A percentile compares a stretch with the other conserved stretches of the same genome.
Evolutionary conservation across 1,140 invertebrate species (phyloP).

Genomic region (Drosophila pachea): DNA sequence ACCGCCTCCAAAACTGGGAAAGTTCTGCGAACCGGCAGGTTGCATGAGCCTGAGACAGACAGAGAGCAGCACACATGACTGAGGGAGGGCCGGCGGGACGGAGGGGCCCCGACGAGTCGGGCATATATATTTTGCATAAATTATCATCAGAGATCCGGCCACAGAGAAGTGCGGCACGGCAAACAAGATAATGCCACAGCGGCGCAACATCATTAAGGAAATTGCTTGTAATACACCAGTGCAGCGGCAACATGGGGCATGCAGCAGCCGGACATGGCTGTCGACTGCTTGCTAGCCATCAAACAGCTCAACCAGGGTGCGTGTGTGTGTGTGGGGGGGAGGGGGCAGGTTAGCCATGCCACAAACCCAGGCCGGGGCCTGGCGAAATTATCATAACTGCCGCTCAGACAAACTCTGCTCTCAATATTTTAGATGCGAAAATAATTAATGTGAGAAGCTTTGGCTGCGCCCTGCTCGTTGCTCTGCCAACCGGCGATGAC

Average conservation of each 20-base stretch:
- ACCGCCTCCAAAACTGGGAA: slow-evolving; percentile 49
- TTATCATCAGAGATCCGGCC: slow-evolving; percentile 54
- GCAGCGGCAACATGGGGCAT: slow-evolving; percentile 56
- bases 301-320: neutral
- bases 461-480: slow-evolving; percentile 20
- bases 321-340: too few relatives aligned
- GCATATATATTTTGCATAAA: slow-evolving; percentile 74
- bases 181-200: slow-evolving; percentile 75
- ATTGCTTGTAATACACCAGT: slow-evolving; percentile 68
- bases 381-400: slow-evolving; percentile 68
- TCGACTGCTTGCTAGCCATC: slow-evolving; percentile 10
- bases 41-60: slow-evolving; percentile 30
- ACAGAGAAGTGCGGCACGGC: slow-evolving; percentile 29
- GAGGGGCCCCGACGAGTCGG: slow-evolving; percentile 26
- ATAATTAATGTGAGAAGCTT: slow-evolving; percentile 74
- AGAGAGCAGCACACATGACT: slow-evolving; percentile 4
- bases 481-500: slow-evolving; percentile 3
- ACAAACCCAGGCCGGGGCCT: slow-evolving; percentile 7
- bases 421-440: slow-evolving; percentile 70
- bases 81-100: slow-evolving; percentile 44
- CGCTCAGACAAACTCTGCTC: slow-evolving; percentile 28
- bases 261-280: slow-evolving; percentile 9
- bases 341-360: too few relatives aligned
- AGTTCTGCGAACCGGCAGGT: slow-evolving; percentile 42
- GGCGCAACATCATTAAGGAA: slow-evolving; percentile 75